Base-by-base conservation (phyloP, 2,113 vertebrate genomes). In the Strix uralensis region DNA sequence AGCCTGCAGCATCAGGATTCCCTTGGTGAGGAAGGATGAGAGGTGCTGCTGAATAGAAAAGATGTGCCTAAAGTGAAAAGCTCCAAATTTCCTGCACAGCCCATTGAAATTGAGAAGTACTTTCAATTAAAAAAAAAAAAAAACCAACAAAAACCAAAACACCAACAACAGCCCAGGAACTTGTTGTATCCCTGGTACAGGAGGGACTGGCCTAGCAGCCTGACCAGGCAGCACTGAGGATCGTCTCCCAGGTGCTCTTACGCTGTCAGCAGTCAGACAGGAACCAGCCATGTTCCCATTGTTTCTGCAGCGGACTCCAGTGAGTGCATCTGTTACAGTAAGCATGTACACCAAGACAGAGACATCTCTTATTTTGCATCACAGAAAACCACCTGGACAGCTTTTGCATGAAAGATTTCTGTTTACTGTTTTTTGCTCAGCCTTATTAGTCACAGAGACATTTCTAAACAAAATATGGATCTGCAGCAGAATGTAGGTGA, bases 391-490 rank as follows among this genome's bases (percentile, higher is more conserved):
- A 7, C 69, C 62, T 46, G 55, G 59, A 69, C 42, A 58, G 40
- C 75, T 90, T 96, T 77, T 5, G 3, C 42, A 23, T 52, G 46
- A 85, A 71, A 80, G 38, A 94, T 85, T 96, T 88, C 73, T 55
- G 74, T 74, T 79, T 94, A 58, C 78, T 84, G 40, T 26, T 81
- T 86, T 88, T 82, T 6, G 5, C 49, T 79, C 65, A 90, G 54
- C 32, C 52, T 79, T 84, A 84, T 86, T 91, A 92, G 89, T 78
- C 75, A 79, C 44, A 42, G 79, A 78, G 79, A 67, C 34, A 46
- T 80, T 85, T 93, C 66, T 89, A 92, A 92, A 74, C 51, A 92
- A 95, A 96, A 86, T 51, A 66, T 29, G 42, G 46, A 73, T 67
- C 59, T 96, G 61, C 69, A 92, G 72, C 59, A 78, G 63, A 95